Evolutionary conservation across 2,113 vertebrate genomes (phyloP).

Genomic region (Coreoperca whiteheadi): DNA sequence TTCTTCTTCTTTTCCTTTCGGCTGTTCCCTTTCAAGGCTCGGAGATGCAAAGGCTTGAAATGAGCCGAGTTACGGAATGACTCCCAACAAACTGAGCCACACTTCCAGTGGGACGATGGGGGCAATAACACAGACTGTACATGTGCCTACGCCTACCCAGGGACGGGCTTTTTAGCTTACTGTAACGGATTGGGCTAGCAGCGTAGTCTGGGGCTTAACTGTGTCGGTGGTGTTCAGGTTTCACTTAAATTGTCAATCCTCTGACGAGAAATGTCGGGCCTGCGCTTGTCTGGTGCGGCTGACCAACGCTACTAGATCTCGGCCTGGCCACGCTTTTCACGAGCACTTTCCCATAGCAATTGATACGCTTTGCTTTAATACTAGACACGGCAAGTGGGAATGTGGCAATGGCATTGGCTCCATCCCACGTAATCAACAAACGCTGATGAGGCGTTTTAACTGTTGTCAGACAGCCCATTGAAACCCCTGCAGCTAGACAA

Average conservation of each 20-base stretch:
- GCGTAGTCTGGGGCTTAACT: slow-evolving; percentile 28
- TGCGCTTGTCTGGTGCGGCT: slow-evolving; percentile 18
- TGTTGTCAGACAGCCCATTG: slow-evolving; percentile 16
- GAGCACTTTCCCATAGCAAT: background rate
- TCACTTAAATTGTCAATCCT: slow-evolving; percentile 8
- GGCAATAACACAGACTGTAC: background rate
- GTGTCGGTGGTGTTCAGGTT: background rate
- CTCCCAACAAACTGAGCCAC: background rate
- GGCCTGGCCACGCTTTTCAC: background rate
- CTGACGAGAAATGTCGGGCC: slow-evolving; percentile 9
- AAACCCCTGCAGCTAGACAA: background rate
- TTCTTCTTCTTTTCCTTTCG: too few relatives aligned
- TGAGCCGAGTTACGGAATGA: background rate
- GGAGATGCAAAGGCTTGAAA: background rate
- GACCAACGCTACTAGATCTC: slow-evolving; percentile 10
- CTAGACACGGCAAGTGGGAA: background rate
- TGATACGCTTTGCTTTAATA: background rate
- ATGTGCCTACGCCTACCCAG: background rate
- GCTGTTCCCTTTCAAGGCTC: too few relatives aligned
- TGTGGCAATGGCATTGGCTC: background rate
- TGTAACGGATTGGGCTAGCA: background rate
- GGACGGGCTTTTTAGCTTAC: background rate
- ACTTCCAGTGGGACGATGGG: background rate
- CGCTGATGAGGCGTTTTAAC: slow-evolving; percentile 10
- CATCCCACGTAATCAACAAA: background rate